Base-by-base conservation (phyloP, 2,113 vertebrate species). In the Genyomyrus donnyi region DNA sequence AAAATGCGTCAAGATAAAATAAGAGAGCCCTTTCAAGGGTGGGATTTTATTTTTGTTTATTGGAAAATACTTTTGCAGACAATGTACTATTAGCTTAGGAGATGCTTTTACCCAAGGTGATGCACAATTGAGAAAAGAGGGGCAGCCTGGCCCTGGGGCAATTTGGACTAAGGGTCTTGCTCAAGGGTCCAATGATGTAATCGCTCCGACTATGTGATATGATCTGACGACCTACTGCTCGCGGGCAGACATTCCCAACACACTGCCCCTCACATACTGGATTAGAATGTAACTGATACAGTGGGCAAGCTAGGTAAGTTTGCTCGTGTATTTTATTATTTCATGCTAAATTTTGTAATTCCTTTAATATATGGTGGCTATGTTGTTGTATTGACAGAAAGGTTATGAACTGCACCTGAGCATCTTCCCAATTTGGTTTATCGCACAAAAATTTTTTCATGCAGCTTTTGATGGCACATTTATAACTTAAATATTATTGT, bases 41-140 rank as follows among this genome's bases (percentile, higher is more conserved):
- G 35, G n/a, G 49, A 87, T 31, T 17, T 49, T 53, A 17, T 87
- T 86, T 86, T 86, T 87, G 13, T 53, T 87, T 87, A 56, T 87
- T 87, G 17, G 83, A 35, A 87, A 31, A 87, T n/a, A 62, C 56
- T 10, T 62, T 62, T 62, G 56, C 8, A 8, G 24, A n/a, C n/a
- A 70, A 31, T 31, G 13, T 70, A 31, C n/a, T 70, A 15, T 70
- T 70, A 70, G n/a, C 62, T 70, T 31, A 70, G n/a, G 13, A 31
- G 62, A 27, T 1, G n/a, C 62, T 70, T 70, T 70, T 70, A 70
- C 62, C 10, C 9, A 70, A 70, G 10, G 10, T 70, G n/a, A 66
- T 11, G n/a, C n/a, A 66, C 58, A 21, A 2, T 56, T 24, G 53
- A 6, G 19, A 27, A 66, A 66, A 27, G 74, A 42, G 74, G 74